Base-by-base conservation (phyloP, 2,888 invertebrate genomes). In the Drosophila suboccidentalis region DNA sequence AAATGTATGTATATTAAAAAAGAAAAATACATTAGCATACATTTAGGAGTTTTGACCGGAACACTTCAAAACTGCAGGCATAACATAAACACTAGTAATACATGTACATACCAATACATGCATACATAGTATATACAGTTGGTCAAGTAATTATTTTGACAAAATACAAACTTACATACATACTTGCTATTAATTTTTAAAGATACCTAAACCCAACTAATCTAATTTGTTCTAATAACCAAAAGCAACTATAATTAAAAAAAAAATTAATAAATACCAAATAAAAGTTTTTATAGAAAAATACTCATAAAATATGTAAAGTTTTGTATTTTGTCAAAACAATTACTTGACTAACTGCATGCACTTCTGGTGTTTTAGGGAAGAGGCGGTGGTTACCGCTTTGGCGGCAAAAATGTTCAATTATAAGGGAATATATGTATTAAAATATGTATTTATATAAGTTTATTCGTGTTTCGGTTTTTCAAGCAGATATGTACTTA, bases 391-490 rank as follows among this genome's bases (percentile, higher is more conserved):
- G 36, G 26, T 46, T 36, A 41, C 11, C 32, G 46, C 60, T 60
- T 65, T 60, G 69, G 69, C 69, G 69, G 69, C 54, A 66, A 59
- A 38, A 63, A 50, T 58, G 43, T 32, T 39, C 19, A 54, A 54
- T 29, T 11, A 41, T 54, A 11, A 39, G 11, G 32, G 3, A 19
- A 51, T 51, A 8, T n/a, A 51, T 51, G 4, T n/a, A 11, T 13
- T 13, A 15, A 32, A 39, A 15, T 32, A 22, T 43, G n/a, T 39
- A 38, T 58, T 41, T 54, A n/a, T 53, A 3, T 65, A 22, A 26
- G 19, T 22, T 44, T 41, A 17, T 60, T 26, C 1, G 17, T 41
- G 41, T 46, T 10, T 3, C 3, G 8, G 3, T 8, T n/a, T 46
- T 8, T n/a, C n/a, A n/a, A 29, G 32, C 29, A 29, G 17, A 8